Percentiles rank a stretch among this genome's conserved stretches.
phyloP scores from a whole-genome alignment of 2,113 vertebrate species.

The Cichladusa arquata region DNA sequence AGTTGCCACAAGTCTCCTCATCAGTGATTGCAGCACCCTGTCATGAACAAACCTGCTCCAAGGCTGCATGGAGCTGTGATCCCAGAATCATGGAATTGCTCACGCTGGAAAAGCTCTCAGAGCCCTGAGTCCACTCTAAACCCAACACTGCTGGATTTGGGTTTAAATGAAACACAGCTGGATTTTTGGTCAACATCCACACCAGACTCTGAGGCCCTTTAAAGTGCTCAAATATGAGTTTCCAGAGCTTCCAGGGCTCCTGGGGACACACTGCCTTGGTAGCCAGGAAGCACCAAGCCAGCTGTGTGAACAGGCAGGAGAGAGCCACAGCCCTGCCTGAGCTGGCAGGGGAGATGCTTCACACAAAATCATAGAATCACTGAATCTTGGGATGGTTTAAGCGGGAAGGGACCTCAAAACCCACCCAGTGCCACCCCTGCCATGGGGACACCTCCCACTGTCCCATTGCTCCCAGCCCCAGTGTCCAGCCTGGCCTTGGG shows the following conservation, averaged over 20 bases:
- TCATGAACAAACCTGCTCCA: background rate
- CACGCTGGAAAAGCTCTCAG: background rate
- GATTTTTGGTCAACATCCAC: fast-evolving
- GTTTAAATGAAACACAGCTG: fast-evolving
- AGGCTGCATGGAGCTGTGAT: fast-evolving
- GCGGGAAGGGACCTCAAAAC: fast-evolving
- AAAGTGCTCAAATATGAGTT: background rate
- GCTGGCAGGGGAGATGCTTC: background rate
- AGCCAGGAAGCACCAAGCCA: fast-evolving
- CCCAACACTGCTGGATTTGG: background rate
- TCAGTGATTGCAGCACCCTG: fast-evolving
- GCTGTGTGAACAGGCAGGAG: background rate
- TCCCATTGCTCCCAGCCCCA: background rate
- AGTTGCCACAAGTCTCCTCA: background rate
- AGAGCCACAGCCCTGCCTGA: fast-evolving
- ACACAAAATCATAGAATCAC: background rate
- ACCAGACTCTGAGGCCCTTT: background rate
- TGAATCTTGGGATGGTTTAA: background rate
- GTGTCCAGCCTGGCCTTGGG: background rate
- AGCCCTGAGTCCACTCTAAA: background rate
- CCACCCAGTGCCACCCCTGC: fast-evolving
- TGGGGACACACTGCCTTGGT: background rate
- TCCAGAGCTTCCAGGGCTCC: background rate
- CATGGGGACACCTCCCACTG: background rate
- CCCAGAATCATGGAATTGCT: fast-evolving